phyloP scores from a whole-genome alignment of 2,113 vertebrate species.

The Myodes glareolus region DNA sequence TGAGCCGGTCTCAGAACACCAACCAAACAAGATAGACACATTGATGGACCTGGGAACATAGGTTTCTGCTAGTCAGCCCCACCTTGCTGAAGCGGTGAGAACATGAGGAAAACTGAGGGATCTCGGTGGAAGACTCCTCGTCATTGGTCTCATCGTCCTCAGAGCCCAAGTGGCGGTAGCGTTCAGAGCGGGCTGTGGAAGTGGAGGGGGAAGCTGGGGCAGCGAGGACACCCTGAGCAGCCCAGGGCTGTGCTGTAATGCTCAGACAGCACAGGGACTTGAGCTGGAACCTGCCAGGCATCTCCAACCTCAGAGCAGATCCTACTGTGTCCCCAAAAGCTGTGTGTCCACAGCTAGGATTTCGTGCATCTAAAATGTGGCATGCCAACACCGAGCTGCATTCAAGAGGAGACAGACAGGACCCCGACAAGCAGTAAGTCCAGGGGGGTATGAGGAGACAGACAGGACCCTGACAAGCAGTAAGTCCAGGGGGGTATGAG shows the following conservation, averaged over 20 bases:
- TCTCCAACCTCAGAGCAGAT: background rate
- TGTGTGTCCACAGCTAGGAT: fast-evolving
- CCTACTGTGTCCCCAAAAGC: background rate
- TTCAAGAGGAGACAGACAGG: background rate
- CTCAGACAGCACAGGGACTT: background rate
- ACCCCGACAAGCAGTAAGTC: background rate
- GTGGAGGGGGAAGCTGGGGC: too few relatives aligned
- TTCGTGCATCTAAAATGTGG: too few relatives aligned
- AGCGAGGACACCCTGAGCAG: background rate
- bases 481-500: too few relatives aligned
- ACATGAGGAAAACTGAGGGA: slow-evolving; percentile 96
- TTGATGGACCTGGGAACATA: background rate
- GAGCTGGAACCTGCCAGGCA: background rate
- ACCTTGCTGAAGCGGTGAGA: slow-evolving; percentile 99
- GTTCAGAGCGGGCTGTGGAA: slow-evolving; percentile 92
- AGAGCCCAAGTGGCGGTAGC: slow-evolving; percentile 95
- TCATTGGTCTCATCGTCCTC: slow-evolving; percentile 96
- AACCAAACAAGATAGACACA: background rate
- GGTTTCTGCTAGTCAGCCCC: background rate
- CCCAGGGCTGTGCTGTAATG: background rate
- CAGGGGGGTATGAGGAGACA: too few relatives aligned
- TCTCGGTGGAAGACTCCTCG: slow-evolving; percentile 95
- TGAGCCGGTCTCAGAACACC: background rate
- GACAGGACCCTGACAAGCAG: background rate
- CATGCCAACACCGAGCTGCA: background rate